Evolutionary conservation across 2,888 invertebrate species (phyloP).

Genomic region (Microplitis deprimator): DNA sequence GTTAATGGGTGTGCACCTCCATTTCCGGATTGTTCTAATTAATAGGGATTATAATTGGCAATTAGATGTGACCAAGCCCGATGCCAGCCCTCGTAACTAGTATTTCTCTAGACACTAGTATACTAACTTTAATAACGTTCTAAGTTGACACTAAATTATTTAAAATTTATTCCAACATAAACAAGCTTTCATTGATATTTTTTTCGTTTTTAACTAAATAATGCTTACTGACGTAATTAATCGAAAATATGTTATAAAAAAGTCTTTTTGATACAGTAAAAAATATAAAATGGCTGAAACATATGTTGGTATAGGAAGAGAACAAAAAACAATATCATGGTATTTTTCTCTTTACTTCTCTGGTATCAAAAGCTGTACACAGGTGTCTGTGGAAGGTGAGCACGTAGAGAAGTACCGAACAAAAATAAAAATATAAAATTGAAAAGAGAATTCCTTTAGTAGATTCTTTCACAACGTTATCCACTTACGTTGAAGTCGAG

Average conservation of each 20-base stretch:
- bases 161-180: background rate
- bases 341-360: conserved; percentile 2
- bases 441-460: conserved; percentile 21
- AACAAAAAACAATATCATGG: background rate
- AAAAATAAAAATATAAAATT: conserved; percentile 25
- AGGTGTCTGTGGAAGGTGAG: conserved; percentile 16
- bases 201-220: background rate
- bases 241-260: too few relatives aligned
- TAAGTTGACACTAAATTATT: conserved; percentile 14
- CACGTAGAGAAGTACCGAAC: conserved; percentile 3
- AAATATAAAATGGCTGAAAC: background rate
- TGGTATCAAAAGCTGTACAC: conserved; percentile 27
- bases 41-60: conserved; percentile 68
- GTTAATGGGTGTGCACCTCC: conserved; percentile 61
- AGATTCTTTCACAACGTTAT: conserved; percentile 39
- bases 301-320: background rate
- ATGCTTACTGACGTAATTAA: too few relatives aligned
- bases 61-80: conserved; percentile 57
- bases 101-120: conserved; percentile 23
- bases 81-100: conserved; percentile 21
- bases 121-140: conserved; percentile 29
- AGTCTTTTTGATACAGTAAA: background rate
- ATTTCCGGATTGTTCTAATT: conserved; percentile 66
- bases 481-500: conserved; percentile 41
- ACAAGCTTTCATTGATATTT: background rate